Evolutionary conservation across 2,797 vertebrate species (phyloP).

Genomic region (Lepidocolaptes lacrymiger): DNA sequence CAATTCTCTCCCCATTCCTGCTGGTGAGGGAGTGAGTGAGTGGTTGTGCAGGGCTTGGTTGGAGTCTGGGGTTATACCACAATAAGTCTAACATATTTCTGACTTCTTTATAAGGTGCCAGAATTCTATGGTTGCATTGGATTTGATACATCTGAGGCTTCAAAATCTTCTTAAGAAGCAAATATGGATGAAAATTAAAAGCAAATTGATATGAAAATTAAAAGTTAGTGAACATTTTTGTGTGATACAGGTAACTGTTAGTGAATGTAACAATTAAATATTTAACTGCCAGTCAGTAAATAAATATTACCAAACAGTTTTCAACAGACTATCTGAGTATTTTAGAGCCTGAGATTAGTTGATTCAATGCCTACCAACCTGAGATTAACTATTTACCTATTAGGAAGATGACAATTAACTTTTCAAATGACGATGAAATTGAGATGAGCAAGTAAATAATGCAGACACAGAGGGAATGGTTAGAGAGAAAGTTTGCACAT

Average conservation of each 20-base stretch:
- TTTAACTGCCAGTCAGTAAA: slow-evolving; percentile 26
- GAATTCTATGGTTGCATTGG: neutral
- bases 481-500: neutral
- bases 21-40: rapidly evolving
- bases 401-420: slow-evolving; percentile 31
- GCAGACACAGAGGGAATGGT: neutral
- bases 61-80: neutral
- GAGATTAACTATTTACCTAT: slow-evolving; percentile 37
- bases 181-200: neutral
- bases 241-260: neutral
- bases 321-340: neutral
- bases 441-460: slow-evolving; percentile 16
- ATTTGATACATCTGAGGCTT: neutral
- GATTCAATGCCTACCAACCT: slow-evolving; percentile 9
- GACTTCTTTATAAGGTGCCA: neutral
- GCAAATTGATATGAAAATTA: slow-evolving; percentile 4
- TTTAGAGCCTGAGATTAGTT: neutral
- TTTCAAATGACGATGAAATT: neutral
- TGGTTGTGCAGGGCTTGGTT: rapidly evolving
- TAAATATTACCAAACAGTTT: neutral
- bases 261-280: slow-evolving; percentile 30
- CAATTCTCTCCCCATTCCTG: rapidly evolving
- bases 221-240: neutral
- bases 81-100: neutral
- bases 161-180: neutral